Base-by-base conservation (phyloP, 2,113 vertebrate species). In the Nothoprocta pentlandii region DNA sequence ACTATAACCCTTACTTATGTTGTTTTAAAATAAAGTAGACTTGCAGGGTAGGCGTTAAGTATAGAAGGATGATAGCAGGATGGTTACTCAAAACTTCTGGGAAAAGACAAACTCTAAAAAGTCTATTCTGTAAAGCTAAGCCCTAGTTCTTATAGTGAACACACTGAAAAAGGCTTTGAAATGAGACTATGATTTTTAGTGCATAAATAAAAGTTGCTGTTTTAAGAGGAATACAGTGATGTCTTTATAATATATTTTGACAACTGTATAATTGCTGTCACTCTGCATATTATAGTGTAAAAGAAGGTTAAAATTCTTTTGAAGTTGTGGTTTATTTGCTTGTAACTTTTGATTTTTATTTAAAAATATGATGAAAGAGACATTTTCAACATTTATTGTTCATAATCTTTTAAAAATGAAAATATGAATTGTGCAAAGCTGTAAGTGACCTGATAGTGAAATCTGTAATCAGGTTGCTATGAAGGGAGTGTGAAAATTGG, bases 241-340 rank as follows among this genome's bases (percentile, higher is more conserved):
- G 56, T 87, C 63, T 91, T 81, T 69, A 81, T 62, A 69, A 63
- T 91, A 75, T 81, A 70, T 92, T 92, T 87, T 64, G 90, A 87
- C 80, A 77, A 70, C 56, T 87, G 58, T 49, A 63, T 81, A 79
- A 87, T 92, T 71, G 70, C 64, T 87, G 69, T 63, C 56, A n/a
- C 56, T 56, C 67, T 67, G 59, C 47, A 64, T 70, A 81, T 82
- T 81, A 70, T 76, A 71, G 77, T 77, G 86, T 80, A 74, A 70
- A 59, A 64, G 67, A 81, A 76, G 59, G 36, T 78, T 23, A 44
- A 83, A 79, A 66, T 68, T 49, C 53, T 81, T 92, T 82, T 87
- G 70, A 70, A 59, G 64, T 63, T 62, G 22, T 49, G n/a, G 36
- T 34, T 58, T 59, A 80, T 61, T 81, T 79, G 77, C 39, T 39